A percentile compares a stretch with the other conserved stretches of the same genome.
These are phyloP conservation scores for Rhyzopertha dominica DNA, from an alignment of 1,140 invertebrate species.

Conservation along the genomic window DNA sequence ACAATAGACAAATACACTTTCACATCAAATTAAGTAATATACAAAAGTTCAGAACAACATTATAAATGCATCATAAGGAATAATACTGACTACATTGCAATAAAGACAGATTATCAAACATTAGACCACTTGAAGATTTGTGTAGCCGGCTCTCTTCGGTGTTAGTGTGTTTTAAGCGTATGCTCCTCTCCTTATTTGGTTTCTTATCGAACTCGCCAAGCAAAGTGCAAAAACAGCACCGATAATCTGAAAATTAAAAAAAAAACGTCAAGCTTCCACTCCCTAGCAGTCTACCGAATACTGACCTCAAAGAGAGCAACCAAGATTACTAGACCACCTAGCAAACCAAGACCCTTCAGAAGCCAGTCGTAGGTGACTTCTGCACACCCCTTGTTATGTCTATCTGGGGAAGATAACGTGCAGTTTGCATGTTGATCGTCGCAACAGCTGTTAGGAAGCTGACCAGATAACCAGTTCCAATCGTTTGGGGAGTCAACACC, in stretches of 20 bases:
- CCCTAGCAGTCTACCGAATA: background rate
- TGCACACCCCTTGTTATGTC: slow-evolving; percentile 53
- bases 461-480: slow-evolving; percentile 32
- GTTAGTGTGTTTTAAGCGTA: slow-evolving; percentile 26
- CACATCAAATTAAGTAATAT: no score
- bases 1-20: no score
- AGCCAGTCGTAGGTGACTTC: slow-evolving; percentile 27
- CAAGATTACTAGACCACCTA: slow-evolving; percentile 15
- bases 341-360: slow-evolving; percentile 15
- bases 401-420: slow-evolving; percentile 28
- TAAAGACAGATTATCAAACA: no score
- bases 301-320: slow-evolving; percentile 16
- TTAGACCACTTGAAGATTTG: no score
- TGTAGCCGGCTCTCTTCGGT: no score
- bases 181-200: slow-evolving; percentile 17
- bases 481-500: slow-evolving; percentile 50
- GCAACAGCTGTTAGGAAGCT: slow-evolving; percentile 20
- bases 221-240: slow-evolving; percentile 26
- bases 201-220: slow-evolving; percentile 24
- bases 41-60: no score
- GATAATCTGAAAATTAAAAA: slow-evolving; percentile 36
- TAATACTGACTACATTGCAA: no score
- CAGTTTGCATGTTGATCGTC: slow-evolving; percentile 18
- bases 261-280: slow-evolving; percentile 45
- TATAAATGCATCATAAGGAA: no score